These are phyloP conservation scores for Euspilapteryx auroguttella DNA, from an alignment of 2,888 invertebrate species.

Conservation along the genomic window DNA sequence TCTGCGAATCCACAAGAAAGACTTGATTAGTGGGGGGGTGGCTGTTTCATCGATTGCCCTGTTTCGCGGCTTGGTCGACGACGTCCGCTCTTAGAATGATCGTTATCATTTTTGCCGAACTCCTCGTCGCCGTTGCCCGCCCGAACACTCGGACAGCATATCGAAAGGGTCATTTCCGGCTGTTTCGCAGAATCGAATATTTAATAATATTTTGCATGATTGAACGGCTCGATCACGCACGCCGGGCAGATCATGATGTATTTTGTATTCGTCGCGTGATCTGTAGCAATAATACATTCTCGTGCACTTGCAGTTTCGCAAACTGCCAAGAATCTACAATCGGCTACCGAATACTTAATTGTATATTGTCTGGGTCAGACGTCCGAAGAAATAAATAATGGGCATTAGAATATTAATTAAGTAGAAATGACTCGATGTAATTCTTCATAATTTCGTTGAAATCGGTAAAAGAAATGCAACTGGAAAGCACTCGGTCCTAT, in stretches of 20 bases:
- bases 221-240: constrained; percentile 6
- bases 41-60: neutral
- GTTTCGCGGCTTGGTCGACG: constrained; percentile 1
- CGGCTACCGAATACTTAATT: constrained; percentile 47
- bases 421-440: no score
- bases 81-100: constrained; percentile 14
- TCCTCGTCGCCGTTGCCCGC: constrained; percentile 17
- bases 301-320: constrained; percentile 57
- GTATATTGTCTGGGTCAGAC: constrained; percentile 6
- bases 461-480: no score
- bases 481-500: no score
- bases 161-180: constrained; percentile 47
- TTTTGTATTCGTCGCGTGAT: constrained; percentile 46
- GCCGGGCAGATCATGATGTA: neutral
- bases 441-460: no score
- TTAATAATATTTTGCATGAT: constrained; percentile 22
- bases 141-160: constrained; percentile 35
- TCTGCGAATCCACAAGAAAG: no score
- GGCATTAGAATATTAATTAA: no score
- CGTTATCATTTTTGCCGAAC: constrained; percentile 28
- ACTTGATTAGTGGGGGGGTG: neutral
- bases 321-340: constrained; percentile 44
- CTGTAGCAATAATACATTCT: constrained; percentile 45
- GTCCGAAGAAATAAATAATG: no score
- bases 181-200: constrained; percentile 38